Conservation (phyloP, 1,140 invertebrate genomes). For the Drosophila cardini region DNA sequence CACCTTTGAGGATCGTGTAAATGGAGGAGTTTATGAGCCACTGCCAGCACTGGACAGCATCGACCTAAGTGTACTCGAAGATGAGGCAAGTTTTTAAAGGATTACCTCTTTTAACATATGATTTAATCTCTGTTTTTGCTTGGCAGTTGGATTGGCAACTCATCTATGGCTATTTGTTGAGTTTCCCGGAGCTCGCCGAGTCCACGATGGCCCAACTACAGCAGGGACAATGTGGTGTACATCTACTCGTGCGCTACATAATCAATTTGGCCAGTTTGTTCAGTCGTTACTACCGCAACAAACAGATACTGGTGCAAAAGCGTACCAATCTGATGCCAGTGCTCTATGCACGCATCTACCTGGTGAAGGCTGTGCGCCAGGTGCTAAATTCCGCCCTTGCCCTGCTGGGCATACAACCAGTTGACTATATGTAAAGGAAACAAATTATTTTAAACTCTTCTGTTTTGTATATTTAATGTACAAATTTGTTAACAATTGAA, state of each 20-base stretch:
- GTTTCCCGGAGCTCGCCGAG: conserved; percentile 87
- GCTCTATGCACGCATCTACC: conserved; percentile 88
- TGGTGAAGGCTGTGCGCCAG: conserved; percentile 87
- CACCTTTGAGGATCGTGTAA: conserved; percentile 86
- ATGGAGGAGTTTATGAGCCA: conserved; percentile 85
- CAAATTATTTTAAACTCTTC: background rate
- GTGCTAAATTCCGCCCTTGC: conserved; percentile 87
- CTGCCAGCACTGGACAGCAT: conserved; percentile 86
- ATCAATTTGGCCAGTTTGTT: conserved; percentile 87
- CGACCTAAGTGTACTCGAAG: conserved; percentile 87
- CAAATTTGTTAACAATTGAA: conserved; percentile 36
- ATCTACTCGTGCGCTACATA: conserved; percentile 88
- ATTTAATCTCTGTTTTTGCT: background rate
- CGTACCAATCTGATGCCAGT: conserved; percentile 87
- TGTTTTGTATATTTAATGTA: conserved; percentile 26
- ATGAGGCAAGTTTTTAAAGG: conserved; percentile 86
- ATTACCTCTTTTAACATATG: background rate
- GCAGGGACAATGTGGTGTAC: conserved; percentile 86
- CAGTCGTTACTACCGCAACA: conserved; percentile 90
- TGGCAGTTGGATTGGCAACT: conserved; percentile 88
- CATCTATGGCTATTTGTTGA: conserved; percentile 88
- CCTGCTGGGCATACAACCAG: conserved; percentile 88
- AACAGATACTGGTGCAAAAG: conserved; percentile 86
- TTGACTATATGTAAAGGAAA: conserved; percentile 81
- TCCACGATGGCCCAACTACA: conserved; percentile 85